Evolutionary conservation across 2,888 invertebrate genomes (phyloP).

Genomic region (Tetrapedia diversipes): DNA sequence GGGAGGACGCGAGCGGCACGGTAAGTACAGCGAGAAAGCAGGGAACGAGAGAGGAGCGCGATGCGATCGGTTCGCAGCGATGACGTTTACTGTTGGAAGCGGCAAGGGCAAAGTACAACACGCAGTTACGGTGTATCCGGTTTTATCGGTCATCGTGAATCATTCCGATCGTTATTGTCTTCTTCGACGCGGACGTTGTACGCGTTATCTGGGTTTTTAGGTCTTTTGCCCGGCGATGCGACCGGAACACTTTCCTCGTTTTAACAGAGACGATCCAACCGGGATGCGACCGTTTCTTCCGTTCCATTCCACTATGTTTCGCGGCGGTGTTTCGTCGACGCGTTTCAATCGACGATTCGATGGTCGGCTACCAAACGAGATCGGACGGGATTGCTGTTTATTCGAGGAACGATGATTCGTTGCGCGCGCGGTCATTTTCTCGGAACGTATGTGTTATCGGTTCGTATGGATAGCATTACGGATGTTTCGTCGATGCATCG

Average conservation of each 20-base stretch:
- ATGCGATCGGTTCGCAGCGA: slow-evolving; percentile 15
- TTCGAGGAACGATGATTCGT: too few relatives aligned
- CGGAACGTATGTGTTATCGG: slow-evolving; percentile 44
- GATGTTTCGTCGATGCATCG: slow-evolving; percentile 18
- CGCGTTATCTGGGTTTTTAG: slow-evolving; percentile 66
- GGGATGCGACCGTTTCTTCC: too few relatives aligned
- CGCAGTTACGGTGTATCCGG: slow-evolving; percentile 78
- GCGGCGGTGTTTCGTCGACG: too few relatives aligned
- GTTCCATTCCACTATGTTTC: too few relatives aligned
- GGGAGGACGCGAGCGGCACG: not conserved
- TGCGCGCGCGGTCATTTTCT: slow-evolving; percentile 45
- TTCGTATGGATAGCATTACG: slow-evolving; percentile 49
- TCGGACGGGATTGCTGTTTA: too few relatives aligned
- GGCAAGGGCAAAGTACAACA: slow-evolving; percentile 78
- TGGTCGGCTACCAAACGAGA: too few relatives aligned
- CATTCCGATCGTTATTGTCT: slow-evolving; percentile 77
- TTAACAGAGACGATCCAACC: not conserved
- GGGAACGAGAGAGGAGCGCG: not conserved
- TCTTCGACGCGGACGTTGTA: slow-evolving; percentile 60
- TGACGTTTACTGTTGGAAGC: slow-evolving; percentile 32
- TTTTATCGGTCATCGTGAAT: slow-evolving; percentile 80
- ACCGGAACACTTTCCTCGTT: not conserved
- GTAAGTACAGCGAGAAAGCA: not conserved
- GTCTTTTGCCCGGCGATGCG: slow-evolving; percentile 39
- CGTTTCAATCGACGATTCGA: too few relatives aligned